Conservation (phyloP, 2,888 invertebrate genomes). For the Eledona agricola region DNA sequence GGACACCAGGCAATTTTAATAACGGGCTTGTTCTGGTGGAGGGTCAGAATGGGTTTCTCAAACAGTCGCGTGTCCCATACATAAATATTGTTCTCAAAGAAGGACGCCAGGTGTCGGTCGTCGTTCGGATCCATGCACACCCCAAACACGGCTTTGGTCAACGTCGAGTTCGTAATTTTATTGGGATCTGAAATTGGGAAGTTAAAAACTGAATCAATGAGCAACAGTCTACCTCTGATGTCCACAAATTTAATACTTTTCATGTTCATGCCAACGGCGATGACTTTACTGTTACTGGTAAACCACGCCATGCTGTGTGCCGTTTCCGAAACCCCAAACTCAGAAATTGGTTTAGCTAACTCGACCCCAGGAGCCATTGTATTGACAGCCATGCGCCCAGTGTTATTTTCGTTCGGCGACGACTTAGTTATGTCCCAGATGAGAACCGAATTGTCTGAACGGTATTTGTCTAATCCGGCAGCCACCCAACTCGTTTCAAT, state of each 20-base stretch:
- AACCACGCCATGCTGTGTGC: constrained; percentile 89
- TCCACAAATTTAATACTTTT: constrained; percentile 90
- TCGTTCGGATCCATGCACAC: constrained; percentile 80
- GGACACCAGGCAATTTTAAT: constrained; percentile 89
- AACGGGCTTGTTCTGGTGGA: constrained; percentile 75
- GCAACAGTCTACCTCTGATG: constrained; percentile 68
- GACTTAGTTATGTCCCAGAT: constrained; percentile 84
- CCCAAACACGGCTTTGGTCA: constrained; percentile 86
- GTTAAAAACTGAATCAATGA: no score
- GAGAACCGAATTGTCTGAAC: constrained; percentile 87
- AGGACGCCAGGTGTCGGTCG: constrained; percentile 84
- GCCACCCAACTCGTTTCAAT: constrained; percentile 82
- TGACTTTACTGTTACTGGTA: constrained; percentile 73
- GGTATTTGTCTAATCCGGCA: constrained; percentile 87
- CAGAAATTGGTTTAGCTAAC: constrained; percentile 70
- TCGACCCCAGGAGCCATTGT: constrained; percentile 64
- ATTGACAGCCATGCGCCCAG: constrained; percentile 52
- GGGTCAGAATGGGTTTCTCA: constrained; percentile 81
- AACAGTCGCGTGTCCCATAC: constrained; percentile 91
- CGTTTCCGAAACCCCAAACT: constrained; percentile 85
- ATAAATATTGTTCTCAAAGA: constrained; percentile 79
- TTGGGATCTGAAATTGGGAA: constrained; percentile 69
- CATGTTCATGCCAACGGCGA: constrained; percentile 90
- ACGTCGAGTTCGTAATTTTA: constrained; percentile 73
- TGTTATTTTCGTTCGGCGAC: constrained; percentile 53